A percentile compares a stretch with the other conserved stretches of the same genome.
These are phyloP conservation scores for Anthophora plumipes DNA, from an alignment of 2,888 invertebrate genomes.

Conservation along the genomic window DNA sequence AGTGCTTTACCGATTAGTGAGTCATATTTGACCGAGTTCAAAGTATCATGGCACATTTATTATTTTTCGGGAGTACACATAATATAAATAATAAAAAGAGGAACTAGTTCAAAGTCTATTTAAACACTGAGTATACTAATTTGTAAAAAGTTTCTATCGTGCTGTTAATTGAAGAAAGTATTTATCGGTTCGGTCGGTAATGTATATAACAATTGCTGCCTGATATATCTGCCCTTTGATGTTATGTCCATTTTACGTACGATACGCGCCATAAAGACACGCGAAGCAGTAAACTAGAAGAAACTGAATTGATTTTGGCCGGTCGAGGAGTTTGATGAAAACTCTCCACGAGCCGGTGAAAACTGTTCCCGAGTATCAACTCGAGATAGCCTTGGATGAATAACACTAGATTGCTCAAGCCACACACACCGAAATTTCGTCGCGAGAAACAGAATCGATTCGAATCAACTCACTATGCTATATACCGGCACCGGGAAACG, in stretches of 20 bases:
- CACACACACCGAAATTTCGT: slow-evolving; percentile 21
- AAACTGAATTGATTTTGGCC: neutral
- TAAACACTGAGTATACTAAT: neutral
- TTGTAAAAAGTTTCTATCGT: neutral
- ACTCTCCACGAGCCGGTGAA: neutral
- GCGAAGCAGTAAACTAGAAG: neutral
- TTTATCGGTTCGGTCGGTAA: slow-evolving; percentile 3
- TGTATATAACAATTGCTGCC: slow-evolving; percentile 11
- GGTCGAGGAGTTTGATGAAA: neutral
- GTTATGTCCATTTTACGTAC: neutral
- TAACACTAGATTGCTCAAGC: slow-evolving; percentile 16
- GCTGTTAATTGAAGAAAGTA: neutral
- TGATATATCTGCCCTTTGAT: neutral
- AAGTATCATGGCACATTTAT: neutral
- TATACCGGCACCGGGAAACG: slow-evolving; percentile 50
- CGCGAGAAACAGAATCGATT: neutral
- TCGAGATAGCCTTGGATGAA: neutral
- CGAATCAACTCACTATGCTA: slow-evolving; percentile 44
- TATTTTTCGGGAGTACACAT: too few species aligned
- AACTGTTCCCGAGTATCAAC: neutral
- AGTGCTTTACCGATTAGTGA: neutral
- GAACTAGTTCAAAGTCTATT: neutral
- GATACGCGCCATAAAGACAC: neutral
- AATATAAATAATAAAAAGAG: neutral
- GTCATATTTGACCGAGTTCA: neutral